Evolutionary conservation across 2,888 invertebrate species (phyloP).

Genomic region (Griposia aprilina): DNA sequence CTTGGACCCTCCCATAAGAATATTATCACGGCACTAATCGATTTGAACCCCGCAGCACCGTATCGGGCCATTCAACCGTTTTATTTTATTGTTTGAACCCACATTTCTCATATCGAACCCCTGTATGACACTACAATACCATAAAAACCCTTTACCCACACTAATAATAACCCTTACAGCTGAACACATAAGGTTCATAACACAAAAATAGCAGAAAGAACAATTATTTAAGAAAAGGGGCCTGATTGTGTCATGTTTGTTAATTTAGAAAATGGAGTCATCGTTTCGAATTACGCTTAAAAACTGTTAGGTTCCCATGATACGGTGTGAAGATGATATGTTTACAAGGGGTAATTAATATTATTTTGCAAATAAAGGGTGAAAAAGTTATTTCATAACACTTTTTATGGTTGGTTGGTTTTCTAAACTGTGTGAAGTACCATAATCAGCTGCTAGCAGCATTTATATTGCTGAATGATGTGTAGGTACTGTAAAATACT

Average conservation of each 20-base stretch:
- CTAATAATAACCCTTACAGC: slow-evolving; percentile 58
- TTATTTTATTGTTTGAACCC: slow-evolving; percentile 88
- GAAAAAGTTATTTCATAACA: neutral
- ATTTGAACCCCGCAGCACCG: slow-evolving; percentile 86
- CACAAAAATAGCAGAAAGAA: slow-evolving; percentile 21
- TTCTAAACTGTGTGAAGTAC: neutral
- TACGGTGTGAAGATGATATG: slow-evolving; percentile 55
- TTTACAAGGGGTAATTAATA: slow-evolving; percentile 51
- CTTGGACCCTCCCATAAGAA: slow-evolving; percentile 73
- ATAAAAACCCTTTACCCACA: slow-evolving; percentile 22
- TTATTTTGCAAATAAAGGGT: slow-evolving; percentile 57
- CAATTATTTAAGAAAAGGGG: slow-evolving; percentile 63
- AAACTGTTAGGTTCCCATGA: slow-evolving; percentile 77
- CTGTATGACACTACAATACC: slow-evolving; percentile 67
- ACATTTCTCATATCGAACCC: slow-evolving; percentile 81
- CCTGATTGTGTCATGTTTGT: slow-evolving; percentile 81
- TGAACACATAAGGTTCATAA: slow-evolving; percentile 55
- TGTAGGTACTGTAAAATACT: too few relatives aligned
- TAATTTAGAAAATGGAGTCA: slow-evolving; percentile 80
- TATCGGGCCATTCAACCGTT: slow-evolving; percentile 85
- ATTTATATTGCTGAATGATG: neutral
- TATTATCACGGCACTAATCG: slow-evolving; percentile 88
- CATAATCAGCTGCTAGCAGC: neutral
- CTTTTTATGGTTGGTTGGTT: neutral
- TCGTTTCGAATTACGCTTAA: slow-evolving; percentile 71